Evolutionary conservation across 2,113 vertebrate species (phyloP), one percentile per base, ranked within the genome.

Genomic region (Sinocyclocheilus maitianheensis): DNA sequence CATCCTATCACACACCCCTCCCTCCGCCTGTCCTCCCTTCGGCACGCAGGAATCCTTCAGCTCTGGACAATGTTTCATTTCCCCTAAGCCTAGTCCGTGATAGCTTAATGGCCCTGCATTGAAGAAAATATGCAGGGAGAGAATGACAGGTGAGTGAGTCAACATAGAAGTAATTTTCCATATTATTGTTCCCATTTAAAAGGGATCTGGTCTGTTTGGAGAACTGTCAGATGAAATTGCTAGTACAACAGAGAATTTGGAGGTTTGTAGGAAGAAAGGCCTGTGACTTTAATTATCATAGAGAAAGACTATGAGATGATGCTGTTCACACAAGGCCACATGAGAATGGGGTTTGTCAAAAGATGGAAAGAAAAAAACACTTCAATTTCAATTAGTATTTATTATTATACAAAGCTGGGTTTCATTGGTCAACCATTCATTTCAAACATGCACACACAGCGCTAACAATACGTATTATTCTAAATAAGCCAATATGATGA

Each of bases 61-160:
- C 90, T 95, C 94, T 95, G 94, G 94, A 95, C 92, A 94, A 91
- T 94, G 94, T 95, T 95, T 92, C 89, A 91, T 93, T 93, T 91
- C 89, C 87, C 89, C 91, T 92, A 93, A 93, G 89, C 93, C 91
- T 92, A 89, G 91, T 94, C 88, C 90, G 87, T 95, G 93, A 94
- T 94, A 93, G 92, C 93, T 95, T 94, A 94, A 94, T 94, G 92
- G 91, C 91, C 87, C 87, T 6, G 40, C 87, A 87, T 74, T 84
- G 63, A 81, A 82, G 65, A 84, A 84, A 85, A 74, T 65, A 18
- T 80, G 37, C 26, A 84, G 51, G 10, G 26, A 11, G 34, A 84
- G 85, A 81, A 63, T 48, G 34, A 72, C 72, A 46, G 46, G 46
- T n/a, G 60, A 48, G 81, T 77, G 63, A 84, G 87, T 79, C 53